Evolutionary conservation across 2,797 vertebrate species (phyloP), one percentile per base, ranked within the genome.

Genomic region (Natrix natrix): DNA sequence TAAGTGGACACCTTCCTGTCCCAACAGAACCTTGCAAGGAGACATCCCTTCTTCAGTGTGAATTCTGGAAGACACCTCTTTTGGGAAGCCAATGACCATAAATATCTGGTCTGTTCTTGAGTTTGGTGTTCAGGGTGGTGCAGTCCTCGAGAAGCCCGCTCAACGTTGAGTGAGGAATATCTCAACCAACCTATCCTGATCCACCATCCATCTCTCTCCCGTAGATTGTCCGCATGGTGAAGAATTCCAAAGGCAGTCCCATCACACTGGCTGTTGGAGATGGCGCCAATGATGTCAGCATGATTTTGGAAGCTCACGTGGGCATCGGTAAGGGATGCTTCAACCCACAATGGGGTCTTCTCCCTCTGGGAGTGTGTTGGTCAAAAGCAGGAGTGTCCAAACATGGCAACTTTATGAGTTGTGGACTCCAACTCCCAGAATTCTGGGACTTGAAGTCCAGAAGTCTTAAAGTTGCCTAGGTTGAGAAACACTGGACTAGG

Each of bases 221-320:
- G 24, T 94, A 99, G 99, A 99, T 99, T 12, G 99, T 99, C 91
- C 99, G 98, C 96, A 98, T 99, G 99, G 99, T 99, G 94, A 99
- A 99, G 98, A 99, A 98, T 96, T 99, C 98, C 2, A 99, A 99
- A 98, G 99, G 99, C 87, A 98, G 96, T 63, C 99, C 99, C 0
- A 99, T 99, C 95, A 99, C 99, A 0, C 98, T 99, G 37, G 99
- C 99, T 0, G 97, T 99, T 94, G 99, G 99, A 57, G 99, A 99
- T 90, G 99, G 99, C 60, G 99, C 99, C 60, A 99, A 99, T 94
- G 99, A 99, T 95, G 99, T 99, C 95, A 99, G 99, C 94, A 99
- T 99, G 99, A 99, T 99, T 97, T 97, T 99, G 96, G 99, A 99
- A 97, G 99, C 99, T 83, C 99, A 99, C 24, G 99, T 99, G 91